Base-by-base conservation (phyloP, 2,797 vertebrate genomes). In the Smutsia temminckii region DNA sequence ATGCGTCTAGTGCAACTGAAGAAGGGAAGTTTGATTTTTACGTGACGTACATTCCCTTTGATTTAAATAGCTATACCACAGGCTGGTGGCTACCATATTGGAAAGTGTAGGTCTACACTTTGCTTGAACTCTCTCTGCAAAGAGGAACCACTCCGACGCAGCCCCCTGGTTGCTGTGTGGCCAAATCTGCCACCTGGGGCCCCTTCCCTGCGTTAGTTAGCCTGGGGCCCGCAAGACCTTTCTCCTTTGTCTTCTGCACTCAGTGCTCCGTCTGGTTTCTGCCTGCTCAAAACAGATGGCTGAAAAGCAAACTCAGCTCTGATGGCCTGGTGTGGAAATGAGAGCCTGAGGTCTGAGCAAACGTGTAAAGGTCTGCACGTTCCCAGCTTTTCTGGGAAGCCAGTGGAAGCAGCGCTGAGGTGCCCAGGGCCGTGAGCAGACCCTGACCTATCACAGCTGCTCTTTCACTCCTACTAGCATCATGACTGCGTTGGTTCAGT, bases 181-280 rank as follows among this genome's bases (percentile, higher is more conserved):
- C 69, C 4, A 0, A 29, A 42, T 46, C 72, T 42, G 12, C 57
- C 29, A 0, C 40, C 29, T 1, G 18, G 37, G 37, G 6, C 21
- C 16, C 46, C n/a, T 27, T 53, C 6, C 8, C 72, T 37, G 69
- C 0, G 0, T 4, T 29, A 69, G 8, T 4, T 29, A 69, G 8
- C 25, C 32, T 53, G 75, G 5, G 1, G 0, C 18, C 0, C 4
- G 12, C 0, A 32, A 64, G 61, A 18, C 40, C n/a, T 6, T 0
- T 14, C 57, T 20, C 32, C 42, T 29, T 64, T 27, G 29, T 27
- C 4, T 53, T 32, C 17, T 16, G 1, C 9, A 6, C 1, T 0
- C 8, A 1, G 3, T 1, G 3, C 25, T 61, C 17, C 51, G 29
- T 55, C 61, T 10, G 57, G 57, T 11, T 61, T 49, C 86, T 7